Evolutionary conservation across 2,113 vertebrate species (phyloP).

Genomic region (Tapirus terrestris): DNA sequence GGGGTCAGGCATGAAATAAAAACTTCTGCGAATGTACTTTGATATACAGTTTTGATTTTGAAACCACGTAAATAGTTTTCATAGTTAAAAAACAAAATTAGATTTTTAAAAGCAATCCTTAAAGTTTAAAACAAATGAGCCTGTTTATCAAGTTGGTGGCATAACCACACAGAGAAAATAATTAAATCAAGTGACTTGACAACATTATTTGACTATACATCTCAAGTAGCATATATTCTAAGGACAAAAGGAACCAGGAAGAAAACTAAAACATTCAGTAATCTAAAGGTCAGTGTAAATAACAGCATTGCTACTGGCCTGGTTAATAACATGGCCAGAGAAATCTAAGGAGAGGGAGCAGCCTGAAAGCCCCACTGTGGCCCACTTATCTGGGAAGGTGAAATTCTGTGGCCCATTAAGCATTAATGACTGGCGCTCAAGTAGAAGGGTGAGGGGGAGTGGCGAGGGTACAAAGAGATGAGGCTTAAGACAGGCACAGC

Average conservation of each 20-base stretch:
- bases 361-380: neutral
- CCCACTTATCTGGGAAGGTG: neutral
- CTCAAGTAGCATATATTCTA: neutral
- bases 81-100: constrained; percentile 4
- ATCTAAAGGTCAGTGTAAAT: neutral
- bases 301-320: neutral
- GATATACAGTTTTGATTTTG: neutral
- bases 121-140: neutral
- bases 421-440: neutral
- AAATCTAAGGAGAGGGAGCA: neutral
- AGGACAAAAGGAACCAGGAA: neutral
- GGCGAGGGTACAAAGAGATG: neutral
- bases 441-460: neutral
- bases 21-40: neutral
- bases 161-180: constrained; percentile 9
- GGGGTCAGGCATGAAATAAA: neutral
- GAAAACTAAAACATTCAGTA: neutral
- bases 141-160: neutral
- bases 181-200: neutral
- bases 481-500: neutral
- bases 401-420: neutral
- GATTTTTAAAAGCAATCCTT: neutral
- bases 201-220: neutral
- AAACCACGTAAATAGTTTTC: neutral
- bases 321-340: neutral